phyloP scores from a whole-genome alignment of 1,140 invertebrate species.

The Zaprionus ornatus region DNA sequence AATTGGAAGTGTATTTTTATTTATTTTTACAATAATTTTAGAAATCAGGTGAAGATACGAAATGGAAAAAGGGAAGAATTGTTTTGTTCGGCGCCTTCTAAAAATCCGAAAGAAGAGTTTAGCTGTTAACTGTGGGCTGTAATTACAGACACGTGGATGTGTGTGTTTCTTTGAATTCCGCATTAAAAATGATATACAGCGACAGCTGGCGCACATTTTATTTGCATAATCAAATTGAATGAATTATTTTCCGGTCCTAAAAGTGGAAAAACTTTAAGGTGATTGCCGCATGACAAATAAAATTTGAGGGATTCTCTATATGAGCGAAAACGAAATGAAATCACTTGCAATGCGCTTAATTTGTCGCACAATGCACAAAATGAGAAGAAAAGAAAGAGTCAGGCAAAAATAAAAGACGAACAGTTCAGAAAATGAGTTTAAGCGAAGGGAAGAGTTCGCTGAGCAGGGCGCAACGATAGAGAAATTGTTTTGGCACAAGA shows the following conservation, averaged over 20 bases:
- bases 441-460: constrained; percentile 31
- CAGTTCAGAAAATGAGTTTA: constrained; percentile 35
- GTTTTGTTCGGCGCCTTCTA: not conserved
- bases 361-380: constrained; percentile 70
- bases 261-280: constrained; percentile 52
- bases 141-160: constrained; percentile 54
- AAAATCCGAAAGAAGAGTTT: constrained; percentile 6
- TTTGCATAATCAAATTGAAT: constrained; percentile 70
- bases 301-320: constrained; percentile 63
- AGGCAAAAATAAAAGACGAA: constrained; percentile 10
- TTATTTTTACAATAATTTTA: no score
- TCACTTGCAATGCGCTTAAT: constrained; percentile 76
- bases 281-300: constrained; percentile 51
- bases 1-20: no score
- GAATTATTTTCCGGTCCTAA: constrained; percentile 62
- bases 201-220: constrained; percentile 61
- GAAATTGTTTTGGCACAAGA: constrained; percentile 76
- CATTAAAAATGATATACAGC: constrained; percentile 74
- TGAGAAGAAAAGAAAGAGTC: constrained; percentile 26
- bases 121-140: constrained; percentile 29
- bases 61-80: not conserved
- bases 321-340: constrained; percentile 63
- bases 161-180: constrained; percentile 14
- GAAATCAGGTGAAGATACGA: not conserved
- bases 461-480: constrained; percentile 18